phyloP scores from a whole-genome alignment of 2,797 vertebrate genomes.

The Melanogrammus aeglefinus region DNA sequence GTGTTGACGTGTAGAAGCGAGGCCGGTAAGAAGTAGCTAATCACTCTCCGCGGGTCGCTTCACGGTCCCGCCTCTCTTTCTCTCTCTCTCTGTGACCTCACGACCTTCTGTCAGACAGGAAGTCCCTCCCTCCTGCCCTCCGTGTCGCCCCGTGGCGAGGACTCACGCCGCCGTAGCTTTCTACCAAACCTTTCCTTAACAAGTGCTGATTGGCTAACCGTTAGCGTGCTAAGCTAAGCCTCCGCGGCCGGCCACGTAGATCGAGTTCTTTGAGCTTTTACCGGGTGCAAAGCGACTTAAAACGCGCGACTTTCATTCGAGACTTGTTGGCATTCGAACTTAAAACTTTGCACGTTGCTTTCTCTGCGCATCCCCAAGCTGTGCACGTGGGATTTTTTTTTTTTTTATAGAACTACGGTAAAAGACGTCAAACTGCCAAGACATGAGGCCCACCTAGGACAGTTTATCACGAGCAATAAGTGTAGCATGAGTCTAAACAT shows the following conservation, averaged over 20 bases:
- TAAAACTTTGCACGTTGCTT: no score
- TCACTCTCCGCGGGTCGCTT: background rate
- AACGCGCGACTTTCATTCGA: background rate
- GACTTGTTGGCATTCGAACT: no score
- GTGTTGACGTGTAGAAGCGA: constrained; percentile 61
- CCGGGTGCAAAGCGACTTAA: background rate
- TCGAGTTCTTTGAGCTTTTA: background rate
- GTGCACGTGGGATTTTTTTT: background rate
- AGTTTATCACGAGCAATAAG: background rate
- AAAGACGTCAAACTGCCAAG: background rate
- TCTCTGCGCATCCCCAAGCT: no score
- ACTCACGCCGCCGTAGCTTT: background rate
- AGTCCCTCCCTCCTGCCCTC: background rate
- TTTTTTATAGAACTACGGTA: background rate
- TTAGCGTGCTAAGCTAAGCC: background rate
- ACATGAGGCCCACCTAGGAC: background rate
- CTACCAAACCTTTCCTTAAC: background rate
- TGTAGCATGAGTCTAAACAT: background rate
- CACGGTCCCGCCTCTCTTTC: constrained; percentile 33
- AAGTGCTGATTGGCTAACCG: background rate
- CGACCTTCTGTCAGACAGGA: background rate
- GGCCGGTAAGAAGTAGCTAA: constrained; percentile 70
- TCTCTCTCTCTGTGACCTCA: constrained; percentile 43
- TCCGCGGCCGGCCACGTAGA: background rate
- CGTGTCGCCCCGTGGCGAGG: background rate